Percentiles rank a stretch among this genome's conserved stretches.
phyloP scores from a whole-genome alignment of 2,888 invertebrate genomes.

The Tiliacea citrago region DNA sequence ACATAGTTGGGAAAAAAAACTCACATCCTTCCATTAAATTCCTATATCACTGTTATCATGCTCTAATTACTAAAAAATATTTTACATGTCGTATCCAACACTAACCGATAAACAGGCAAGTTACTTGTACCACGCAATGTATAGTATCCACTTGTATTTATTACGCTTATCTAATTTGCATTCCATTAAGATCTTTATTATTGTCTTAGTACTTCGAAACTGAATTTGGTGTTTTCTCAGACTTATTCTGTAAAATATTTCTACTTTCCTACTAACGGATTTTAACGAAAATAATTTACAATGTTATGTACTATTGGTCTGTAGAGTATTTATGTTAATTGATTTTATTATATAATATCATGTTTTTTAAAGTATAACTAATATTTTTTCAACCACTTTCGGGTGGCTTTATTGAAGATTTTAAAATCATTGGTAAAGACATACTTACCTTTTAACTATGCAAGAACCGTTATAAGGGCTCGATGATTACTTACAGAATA shows the following conservation, averaged over 20 bases:
- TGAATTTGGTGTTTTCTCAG: slow-evolving; percentile 22
- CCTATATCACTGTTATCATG: neutral
- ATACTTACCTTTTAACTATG: too few species aligned
- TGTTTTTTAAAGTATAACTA: too few species aligned
- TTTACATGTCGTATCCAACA: slow-evolving; percentile 6
- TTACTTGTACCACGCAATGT: slow-evolving; percentile 20
- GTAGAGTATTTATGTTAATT: neutral
- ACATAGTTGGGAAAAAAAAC: neutral
- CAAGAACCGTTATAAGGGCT: too few species aligned
- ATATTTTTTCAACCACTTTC: too few species aligned
- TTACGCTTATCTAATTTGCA: slow-evolving; percentile 70
- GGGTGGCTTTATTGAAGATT: neutral
- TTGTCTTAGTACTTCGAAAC: slow-evolving; percentile 44
- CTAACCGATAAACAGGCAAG: neutral
- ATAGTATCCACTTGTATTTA: slow-evolving; percentile 37
- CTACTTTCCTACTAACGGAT: slow-evolving; percentile 15
- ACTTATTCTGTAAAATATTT: slow-evolving; percentile 27
- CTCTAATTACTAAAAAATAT: neutral
- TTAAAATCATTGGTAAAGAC: neutral
- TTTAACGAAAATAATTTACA: slow-evolving; percentile 13
- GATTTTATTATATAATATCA: neutral
- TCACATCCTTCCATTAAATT: neutral
- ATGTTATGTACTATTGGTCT: neutral
- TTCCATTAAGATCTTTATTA: slow-evolving; percentile 71
- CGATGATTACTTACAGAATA: neutral